Evolutionary conservation across 2,113 vertebrate species (phyloP).

Genomic region (Megaceryle torquata): DNA sequence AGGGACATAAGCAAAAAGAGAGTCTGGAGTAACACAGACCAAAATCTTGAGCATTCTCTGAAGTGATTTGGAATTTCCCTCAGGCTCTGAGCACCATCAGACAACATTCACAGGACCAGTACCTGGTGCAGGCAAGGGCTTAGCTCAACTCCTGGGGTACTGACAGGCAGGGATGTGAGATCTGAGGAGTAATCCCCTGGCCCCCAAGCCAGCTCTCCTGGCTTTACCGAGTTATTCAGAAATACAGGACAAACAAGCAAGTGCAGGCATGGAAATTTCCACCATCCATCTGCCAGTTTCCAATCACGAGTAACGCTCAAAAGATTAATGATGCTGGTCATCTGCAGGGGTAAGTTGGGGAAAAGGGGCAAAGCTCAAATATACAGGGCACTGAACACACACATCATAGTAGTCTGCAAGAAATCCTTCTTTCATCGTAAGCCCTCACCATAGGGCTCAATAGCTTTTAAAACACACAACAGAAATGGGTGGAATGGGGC

Average conservation of each 20-base stretch:
- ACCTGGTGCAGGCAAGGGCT: background rate
- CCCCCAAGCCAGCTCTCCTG: background rate
- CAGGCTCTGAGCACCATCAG: background rate
- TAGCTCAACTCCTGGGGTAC: background rate
- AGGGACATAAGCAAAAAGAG: background rate
- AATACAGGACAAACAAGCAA: background rate
- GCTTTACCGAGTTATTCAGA: background rate
- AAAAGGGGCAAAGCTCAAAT: background rate
- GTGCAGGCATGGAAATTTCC: background rate
- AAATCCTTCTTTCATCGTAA: background rate
- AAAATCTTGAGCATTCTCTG: background rate
- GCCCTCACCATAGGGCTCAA: background rate
- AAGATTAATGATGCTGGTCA: background rate
- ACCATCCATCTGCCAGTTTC: background rate
- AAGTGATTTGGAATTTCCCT: background rate
- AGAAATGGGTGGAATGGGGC: background rate
- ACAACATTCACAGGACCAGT: rapidly evolving
- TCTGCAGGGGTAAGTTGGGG: background rate
- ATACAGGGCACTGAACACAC: background rate
- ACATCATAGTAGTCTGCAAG: background rate
- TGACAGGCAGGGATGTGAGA: rapidly evolving
- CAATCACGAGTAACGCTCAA: background rate
- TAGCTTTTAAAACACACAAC: background rate
- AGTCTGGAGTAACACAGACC: background rate
- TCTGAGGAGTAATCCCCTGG: background rate